Base-by-base conservation (phyloP, 2,113 vertebrate genomes). In the Antennarius striatus region DNA sequence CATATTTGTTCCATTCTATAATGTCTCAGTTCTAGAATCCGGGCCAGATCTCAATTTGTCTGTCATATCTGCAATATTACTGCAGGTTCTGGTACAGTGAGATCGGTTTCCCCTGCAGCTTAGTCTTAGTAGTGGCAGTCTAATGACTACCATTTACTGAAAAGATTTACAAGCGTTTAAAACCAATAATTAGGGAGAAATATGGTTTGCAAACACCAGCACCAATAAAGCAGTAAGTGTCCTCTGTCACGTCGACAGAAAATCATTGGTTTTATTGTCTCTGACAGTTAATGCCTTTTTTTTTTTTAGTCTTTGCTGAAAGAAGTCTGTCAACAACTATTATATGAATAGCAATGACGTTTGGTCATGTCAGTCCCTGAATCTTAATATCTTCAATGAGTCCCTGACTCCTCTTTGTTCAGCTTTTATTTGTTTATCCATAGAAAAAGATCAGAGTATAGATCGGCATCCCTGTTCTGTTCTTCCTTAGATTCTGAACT, bases 91-190 rank as follows among this genome's bases (percentile, higher is more conserved):
- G 12, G 22, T 6, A 6, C 10, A 13, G 2, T 10, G 42, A 49
- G 43, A 56, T 56, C 30, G 30, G 12, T 42, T n/a, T 48, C 13
- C 7, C 15, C 48, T 10, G 43, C 47, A 28, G 10, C 16, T 6
- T 32, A 14, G 45, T 58, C 30, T 29, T 39, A 46, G 10, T 7
- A 1, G 42, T 14, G 49, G 8, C 32, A 13, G 4, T 50, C 15
- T 68, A 39, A 75, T 63, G 16, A 28, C 17, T 62, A 54, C 46
- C 57, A 66, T 75, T 71, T 71, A 49, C 32, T 53, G 53, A 62
- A 36, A 67, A 36, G n/a, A 62, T 62, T 66, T 61, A 17, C 46
- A 52, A 45, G 55, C 56, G 39, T 32, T 5, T 52, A 45, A 17
- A 29, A 29, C 13, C 5, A 55, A 16, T 53, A 3, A 42, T 22